phyloP scores from a whole-genome alignment of 2,113 vertebrate genomes.

The Caracal caracal region DNA sequence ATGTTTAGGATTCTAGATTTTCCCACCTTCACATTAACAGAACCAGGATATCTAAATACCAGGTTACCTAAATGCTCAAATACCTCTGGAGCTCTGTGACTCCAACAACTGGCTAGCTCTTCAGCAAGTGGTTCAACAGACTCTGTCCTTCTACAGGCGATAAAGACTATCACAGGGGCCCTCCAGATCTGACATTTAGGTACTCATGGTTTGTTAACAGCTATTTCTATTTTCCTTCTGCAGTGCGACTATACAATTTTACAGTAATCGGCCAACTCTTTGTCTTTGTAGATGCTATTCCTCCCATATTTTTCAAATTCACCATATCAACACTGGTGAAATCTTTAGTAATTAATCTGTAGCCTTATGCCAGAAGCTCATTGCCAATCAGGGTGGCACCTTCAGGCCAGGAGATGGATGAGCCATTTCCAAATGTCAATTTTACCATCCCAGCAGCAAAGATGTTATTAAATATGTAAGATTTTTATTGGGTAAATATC shows the following conservation, averaged over 20 bases:
- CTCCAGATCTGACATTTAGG: constrained; percentile 1
- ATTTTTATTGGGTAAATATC: neutral
- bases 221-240: constrained; percentile 8
- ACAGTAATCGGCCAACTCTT: neutral
- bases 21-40: neutral
- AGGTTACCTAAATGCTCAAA: neutral
- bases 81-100: neutral
- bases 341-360: neutral
- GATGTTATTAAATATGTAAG: neutral
- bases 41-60: neutral
- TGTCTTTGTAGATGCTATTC: neutral
- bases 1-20: constrained; percentile 22
- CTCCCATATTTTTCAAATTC: neutral
- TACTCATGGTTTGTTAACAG: neutral
- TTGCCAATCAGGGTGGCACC: neutral
- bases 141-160: neutral
- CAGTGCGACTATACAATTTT: neutral
- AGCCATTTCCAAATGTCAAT: neutral
- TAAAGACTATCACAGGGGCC: neutral
- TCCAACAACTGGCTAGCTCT: neutral
- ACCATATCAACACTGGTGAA: neutral
- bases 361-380: neutral
- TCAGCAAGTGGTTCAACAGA: neutral
- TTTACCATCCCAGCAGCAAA: constrained; percentile 6
- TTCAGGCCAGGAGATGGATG: neutral